Percentiles rank a stretch among this genome's conserved stretches.
Evolutionary conservation across 2,797 vertebrate species (phyloP).

Genomic region (Hypotaenidia okinawae): DNA sequence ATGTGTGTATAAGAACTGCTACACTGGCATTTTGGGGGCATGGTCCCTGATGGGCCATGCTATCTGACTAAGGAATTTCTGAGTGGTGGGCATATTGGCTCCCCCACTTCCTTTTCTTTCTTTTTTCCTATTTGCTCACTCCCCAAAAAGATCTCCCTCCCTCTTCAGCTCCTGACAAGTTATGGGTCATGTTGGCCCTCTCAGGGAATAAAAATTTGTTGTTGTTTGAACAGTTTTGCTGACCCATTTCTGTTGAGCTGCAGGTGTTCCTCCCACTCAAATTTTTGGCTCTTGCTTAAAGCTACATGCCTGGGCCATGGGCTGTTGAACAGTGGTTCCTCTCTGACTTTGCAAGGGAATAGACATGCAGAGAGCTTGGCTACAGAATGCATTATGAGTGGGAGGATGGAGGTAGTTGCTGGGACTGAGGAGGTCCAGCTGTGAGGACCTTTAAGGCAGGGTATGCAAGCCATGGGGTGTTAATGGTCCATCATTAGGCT

Average conservation of each 20-base stretch:
- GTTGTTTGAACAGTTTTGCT: slow-evolving; percentile 1
- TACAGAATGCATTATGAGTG: not conserved
- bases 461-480: slow-evolving; percentile 11
- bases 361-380: slow-evolving; percentile 40
- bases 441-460: slow-evolving; percentile 17
- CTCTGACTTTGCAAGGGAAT: slow-evolving; percentile 29
- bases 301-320: not conserved
- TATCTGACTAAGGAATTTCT: not conserved
- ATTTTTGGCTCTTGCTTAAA: slow-evolving; percentile 32
- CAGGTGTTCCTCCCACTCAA: slow-evolving; percentile 47
- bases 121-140: not conserved
- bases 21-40: not conserved
- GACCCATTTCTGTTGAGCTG: slow-evolving; percentile 28
- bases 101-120: not conserved
- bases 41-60: not conserved
- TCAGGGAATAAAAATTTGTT: not conserved
- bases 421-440: slow-evolving; percentile 29
- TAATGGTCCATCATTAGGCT: slow-evolving; percentile 19
- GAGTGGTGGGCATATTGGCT: not conserved
- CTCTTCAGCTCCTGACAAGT: not conserved
- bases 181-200: not conserved
- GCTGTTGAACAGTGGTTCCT: not conserved
- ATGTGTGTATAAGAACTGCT: not conserved
- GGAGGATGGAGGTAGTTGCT: slow-evolving; percentile 19
- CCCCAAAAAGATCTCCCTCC: not conserved